Conservation (phyloP, 2,797 vertebrate species). For the Buphagus erythrorhynchus region DNA sequence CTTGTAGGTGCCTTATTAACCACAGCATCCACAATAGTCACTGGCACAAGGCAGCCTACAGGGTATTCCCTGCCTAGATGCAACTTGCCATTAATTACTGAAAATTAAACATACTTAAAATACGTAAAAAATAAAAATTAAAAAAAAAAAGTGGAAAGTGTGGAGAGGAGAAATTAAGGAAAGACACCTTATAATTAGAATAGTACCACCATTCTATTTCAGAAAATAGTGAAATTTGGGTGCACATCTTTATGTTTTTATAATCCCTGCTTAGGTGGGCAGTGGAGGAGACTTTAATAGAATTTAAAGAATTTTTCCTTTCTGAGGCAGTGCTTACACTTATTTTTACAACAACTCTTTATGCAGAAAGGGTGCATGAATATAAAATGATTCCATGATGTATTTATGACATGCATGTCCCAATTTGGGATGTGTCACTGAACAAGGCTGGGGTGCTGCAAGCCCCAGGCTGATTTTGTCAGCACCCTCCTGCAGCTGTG, state of each 20-base stretch:
- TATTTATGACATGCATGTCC: rapidly evolving
- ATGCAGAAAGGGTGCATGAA: neutral
- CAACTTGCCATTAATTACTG: neutral
- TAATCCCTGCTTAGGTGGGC: neutral
- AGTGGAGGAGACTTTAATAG: neutral
- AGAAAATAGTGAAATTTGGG: neutral
- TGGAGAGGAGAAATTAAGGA: neutral
- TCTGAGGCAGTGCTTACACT: neutral
- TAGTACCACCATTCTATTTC: neutral
- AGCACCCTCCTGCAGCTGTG: neutral
- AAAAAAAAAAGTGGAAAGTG: neutral
- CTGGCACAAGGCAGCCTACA: neutral
- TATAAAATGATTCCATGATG: neutral
- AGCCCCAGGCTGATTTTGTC: neutral
- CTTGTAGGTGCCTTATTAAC: neutral
- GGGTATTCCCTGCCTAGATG: neutral
- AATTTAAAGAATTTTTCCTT: neutral
- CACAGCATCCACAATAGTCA: neutral
- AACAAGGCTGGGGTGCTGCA: neutral
- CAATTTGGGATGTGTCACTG: neutral
- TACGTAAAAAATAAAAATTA: no score
- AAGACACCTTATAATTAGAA: neutral
- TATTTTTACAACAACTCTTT: rapidly evolving
- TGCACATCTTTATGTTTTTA: neutral
- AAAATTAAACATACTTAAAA: neutral